Base-by-base conservation (phyloP, 2,113 vertebrate species). In the Gulo gulo region DNA sequence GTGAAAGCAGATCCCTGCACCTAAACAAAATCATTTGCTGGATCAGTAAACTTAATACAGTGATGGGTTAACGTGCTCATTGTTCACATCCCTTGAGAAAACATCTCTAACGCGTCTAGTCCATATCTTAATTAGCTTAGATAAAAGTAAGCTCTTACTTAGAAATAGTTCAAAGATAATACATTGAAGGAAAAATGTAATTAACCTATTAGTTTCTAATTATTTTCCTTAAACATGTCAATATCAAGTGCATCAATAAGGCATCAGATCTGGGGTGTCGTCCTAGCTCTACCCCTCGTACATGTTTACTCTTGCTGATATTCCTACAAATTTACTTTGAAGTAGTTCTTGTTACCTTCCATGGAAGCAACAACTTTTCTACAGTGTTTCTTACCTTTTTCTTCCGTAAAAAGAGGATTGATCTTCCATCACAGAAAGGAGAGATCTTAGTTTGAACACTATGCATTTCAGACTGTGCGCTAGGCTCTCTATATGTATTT, bases 71-170 rank as follows among this genome's bases (percentile, higher is more conserved):
- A 94, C 59, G 61, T 42, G 6, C 18, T 84, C 16, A 47, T 59
- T 83, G 45, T 97, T 87, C 45, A 79, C 4, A 61, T 80, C 50
- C 69, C 74, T 80, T 61, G 81, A 83, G 52, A 96, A 96, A 96
- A 59, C 34, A 23, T 57, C 88, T 34, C 16, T 65, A 88, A 89
- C 21, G 36, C 29, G 7, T 2, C 18, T 78, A 18, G 55, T 39
- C 39, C 12, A 18, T 55, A 47, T 81, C 15, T 95, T 90, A 86
- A 94, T 82, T 73, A 97, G 52, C n/a, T 91, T 93, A 91, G 59
- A 39, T 31, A 52, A 84, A 83, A 42, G 31, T 50, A 6, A 65
- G 50, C 45, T 74, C 26, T 67, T 92, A 47, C n/a, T 89, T 97
- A 82, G 3, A 88, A 42, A 85, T n/a, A 78, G 71, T 91, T 96